A percentile compares a stretch with the other conserved stretches of the same genome.
These are phyloP conservation scores for Drosophila formosana DNA, from an alignment of 2,888 invertebrate species.

Conservation along the genomic window DNA sequence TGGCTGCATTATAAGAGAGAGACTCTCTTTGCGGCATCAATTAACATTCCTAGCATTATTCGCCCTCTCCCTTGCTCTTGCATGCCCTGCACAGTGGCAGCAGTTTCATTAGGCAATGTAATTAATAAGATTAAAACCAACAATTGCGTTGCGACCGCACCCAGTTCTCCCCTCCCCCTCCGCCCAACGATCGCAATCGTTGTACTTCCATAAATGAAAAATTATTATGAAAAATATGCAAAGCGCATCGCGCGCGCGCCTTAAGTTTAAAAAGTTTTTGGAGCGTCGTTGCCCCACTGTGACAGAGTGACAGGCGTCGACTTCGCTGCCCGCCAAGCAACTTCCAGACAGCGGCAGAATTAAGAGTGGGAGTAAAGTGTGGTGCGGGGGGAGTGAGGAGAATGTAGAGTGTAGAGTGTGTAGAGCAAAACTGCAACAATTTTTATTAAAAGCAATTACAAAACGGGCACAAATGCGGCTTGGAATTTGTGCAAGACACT, in stretches of 20 bases:
- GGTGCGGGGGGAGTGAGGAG: not conserved
- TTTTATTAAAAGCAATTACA: slow-evolving; percentile 79
- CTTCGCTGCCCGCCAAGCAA: not conserved
- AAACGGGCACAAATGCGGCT: slow-evolving; percentile 68
- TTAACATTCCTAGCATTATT: slow-evolving; percentile 63
- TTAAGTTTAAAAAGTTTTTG: slow-evolving; percentile 58
- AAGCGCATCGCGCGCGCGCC: slow-evolving; percentile 74
- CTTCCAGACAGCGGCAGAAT: slow-evolving; percentile 44
- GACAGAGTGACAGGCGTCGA: slow-evolving; percentile 35
- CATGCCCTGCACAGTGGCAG: slow-evolving; percentile 16
- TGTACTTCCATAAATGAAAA: slow-evolving; percentile 27
- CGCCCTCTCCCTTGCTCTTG: not conserved
- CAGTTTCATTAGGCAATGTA: slow-evolving; percentile 74
- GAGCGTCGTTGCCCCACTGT: slow-evolving; percentile 41
- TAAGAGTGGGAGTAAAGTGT: slow-evolving; percentile 26
- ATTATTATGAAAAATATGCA: slow-evolving; percentile 72
- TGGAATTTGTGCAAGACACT: slow-evolving; percentile 70
- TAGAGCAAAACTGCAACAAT: slow-evolving; percentile 57
- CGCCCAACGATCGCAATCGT: not conserved
- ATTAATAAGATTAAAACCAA: slow-evolving; percentile 80
- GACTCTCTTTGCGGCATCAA: slow-evolving; percentile 57
- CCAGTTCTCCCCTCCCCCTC: slow-evolving; percentile 47
- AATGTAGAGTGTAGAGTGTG: slow-evolving; percentile 7
- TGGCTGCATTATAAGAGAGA: slow-evolving; percentile 49
- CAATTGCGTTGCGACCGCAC: slow-evolving; percentile 76